Conservation (phyloP, 2,888 invertebrate species). For the Pristionchus arcanus region DNA sequence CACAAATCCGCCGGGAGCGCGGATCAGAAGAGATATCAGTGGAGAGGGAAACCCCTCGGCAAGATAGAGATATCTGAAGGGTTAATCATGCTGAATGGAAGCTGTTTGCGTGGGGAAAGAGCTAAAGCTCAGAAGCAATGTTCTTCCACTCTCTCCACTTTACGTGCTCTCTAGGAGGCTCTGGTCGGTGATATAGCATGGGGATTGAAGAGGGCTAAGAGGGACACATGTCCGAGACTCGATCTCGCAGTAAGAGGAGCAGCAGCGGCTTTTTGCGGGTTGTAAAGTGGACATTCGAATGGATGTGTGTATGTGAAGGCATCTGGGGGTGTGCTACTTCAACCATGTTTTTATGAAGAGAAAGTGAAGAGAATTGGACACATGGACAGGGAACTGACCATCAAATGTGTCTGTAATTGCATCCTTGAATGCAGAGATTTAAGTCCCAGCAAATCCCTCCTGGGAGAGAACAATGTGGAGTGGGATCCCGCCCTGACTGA, state of each 20-base stretch:
- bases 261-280: conserved; percentile 31
- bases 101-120: conserved; percentile 21
- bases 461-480: too few relatives aligned
- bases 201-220: not conserved
- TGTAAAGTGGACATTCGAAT: conserved; percentile 47
- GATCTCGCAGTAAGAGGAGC: not conserved
- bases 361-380: not conserved
- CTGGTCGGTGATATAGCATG: not conserved
- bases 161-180: not conserved
- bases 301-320: not conserved
- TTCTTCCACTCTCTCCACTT: not conserved
- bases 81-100: not conserved
- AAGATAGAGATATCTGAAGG: not conserved
- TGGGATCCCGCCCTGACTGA: not conserved
- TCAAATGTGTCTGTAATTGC: not conserved
- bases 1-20: not conserved
- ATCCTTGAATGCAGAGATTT: not conserved
- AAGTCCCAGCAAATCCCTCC: not conserved
- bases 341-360: not conserved
- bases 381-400: not conserved
- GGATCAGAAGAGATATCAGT: conserved; percentile 1
- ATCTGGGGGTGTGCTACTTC: conserved; percentile 6
- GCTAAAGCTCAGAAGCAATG: not conserved
- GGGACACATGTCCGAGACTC: conserved; percentile 34
- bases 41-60: not conserved